Percentiles rank a stretch among this genome's conserved stretches.
These are phyloP conservation scores for Eumacrocentrus americanus DNA, from an alignment of 2,888 invertebrate species.

Conservation along the genomic window DNA sequence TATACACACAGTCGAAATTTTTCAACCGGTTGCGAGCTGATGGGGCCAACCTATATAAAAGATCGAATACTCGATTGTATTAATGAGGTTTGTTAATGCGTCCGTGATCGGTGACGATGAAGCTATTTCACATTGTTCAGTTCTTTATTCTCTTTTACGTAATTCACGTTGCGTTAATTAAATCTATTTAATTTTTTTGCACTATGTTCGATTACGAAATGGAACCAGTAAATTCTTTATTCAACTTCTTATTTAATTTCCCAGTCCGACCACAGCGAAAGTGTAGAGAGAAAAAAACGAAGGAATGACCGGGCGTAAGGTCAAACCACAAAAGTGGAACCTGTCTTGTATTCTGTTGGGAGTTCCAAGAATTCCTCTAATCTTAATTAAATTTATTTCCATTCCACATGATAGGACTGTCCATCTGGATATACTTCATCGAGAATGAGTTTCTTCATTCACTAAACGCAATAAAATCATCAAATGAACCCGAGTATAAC, in stretches of 20 bases:
- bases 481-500: not conserved
- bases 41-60: constrained; percentile 23
- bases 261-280: not conserved
- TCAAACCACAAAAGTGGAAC: constrained; percentile 35
- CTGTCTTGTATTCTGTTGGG: constrained; percentile 34
- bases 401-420: constrained; percentile 42
- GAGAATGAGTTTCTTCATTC: not conserved
- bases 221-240: no score
- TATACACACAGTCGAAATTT: constrained; percentile 23
- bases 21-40: constrained; percentile 35
- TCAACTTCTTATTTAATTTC: no score
- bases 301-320: constrained; percentile 29
- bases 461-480: not conserved
- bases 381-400: constrained; percentile 60
- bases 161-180: not conserved
- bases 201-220: no score
- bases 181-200: not conserved
- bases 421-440: constrained; percentile 34
- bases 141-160: no score
- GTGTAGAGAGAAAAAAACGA: constrained; percentile 15
- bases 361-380: constrained; percentile 56
- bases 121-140: constrained; percentile 40
- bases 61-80: constrained; percentile 49
- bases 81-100: constrained; percentile 54
- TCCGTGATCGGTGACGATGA: constrained; percentile 37